These are phyloP conservation scores for Pachyramphus minor DNA, from an alignment of 2,113 vertebrate genomes.

Conservation along the genomic window DNA sequence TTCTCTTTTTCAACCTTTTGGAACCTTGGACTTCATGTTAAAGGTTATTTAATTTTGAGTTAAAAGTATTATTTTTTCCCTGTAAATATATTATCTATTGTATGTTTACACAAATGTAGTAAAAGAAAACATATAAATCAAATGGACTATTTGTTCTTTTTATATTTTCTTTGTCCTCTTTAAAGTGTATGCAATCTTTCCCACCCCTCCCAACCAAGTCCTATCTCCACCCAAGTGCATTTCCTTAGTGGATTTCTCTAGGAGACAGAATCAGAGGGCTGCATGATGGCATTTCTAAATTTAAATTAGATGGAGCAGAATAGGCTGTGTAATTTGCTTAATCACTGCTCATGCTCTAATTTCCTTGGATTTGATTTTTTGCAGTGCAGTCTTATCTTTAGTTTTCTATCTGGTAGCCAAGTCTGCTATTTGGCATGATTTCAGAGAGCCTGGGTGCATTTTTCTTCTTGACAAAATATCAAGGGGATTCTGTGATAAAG, in stretches of 20 bases:
- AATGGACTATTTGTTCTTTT: neutral
- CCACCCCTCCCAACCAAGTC: neutral
- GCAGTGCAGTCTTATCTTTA: conserved; percentile 19
- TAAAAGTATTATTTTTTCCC: neutral
- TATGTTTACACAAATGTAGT: neutral
- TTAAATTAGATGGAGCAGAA: conserved; percentile 62
- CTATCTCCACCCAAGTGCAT: conserved; percentile 17
- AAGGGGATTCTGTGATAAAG: conserved; percentile 2
- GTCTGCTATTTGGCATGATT: conserved; percentile 27
- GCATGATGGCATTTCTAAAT: conserved; percentile 45
- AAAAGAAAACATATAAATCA: neutral
- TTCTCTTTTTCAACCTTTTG: neutral
- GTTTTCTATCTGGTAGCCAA: conserved; percentile 29
- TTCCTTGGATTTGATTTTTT: conserved; percentile 62
- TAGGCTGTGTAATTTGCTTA: conserved; percentile 44
- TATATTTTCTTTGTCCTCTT: neutral
- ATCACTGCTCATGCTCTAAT: conserved; percentile 43
- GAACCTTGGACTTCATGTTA: neutral
- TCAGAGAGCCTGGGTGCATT: conserved; percentile 31
- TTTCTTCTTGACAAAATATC: conserved; percentile 12
- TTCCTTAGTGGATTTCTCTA: conserved; percentile 49
- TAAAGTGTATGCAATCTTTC: neutral
- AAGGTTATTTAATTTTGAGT: too few species aligned
- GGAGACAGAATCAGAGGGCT: conserved; percentile 6
- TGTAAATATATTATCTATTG: neutral